Base-by-base conservation (phyloP, 2,888 invertebrate genomes). In the Heliconius charithonia region DNA sequence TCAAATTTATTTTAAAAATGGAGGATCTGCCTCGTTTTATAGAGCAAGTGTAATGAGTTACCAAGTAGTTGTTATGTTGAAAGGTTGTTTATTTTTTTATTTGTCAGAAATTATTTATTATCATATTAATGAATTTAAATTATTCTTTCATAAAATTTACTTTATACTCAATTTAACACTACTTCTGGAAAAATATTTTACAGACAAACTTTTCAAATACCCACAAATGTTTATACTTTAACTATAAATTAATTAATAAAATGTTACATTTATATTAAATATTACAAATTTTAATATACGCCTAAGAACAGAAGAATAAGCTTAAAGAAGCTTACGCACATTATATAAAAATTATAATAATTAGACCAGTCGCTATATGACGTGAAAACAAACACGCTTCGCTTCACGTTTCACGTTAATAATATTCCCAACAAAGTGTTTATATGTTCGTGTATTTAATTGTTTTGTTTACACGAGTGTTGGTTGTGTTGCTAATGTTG, bases 381-480 rank as follows among this genome's bases (percentile, higher is more conserved):
- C 69, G 69, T 69, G 69, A 41, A 78, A 75, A 75, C 77, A 45
- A 79, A 75, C 78, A 82, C 82, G 84, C 83, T 86, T 83, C 79
- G 72, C 72, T 72, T 72, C 59, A 37, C 32, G 72, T 59, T 72
- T 59, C 59, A 56, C 56, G 59, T 32, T 72, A 59, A 32, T 56
- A 59, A 29, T 32, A 32, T 71, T 71, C 29, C 71, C 51, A 71
- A 71, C 29, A 37, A 67, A 72, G 80, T 74, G 83, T 84, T 86
- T 85, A 81, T 75, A 79, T 73, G 76, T 81, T 75, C 79, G 67
- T 75, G 76, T 81, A 81, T 81, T 80, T 80, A 69, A 79, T 78
- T 81, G 73, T 77, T 80, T 83, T 81, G 62, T 81, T 80, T 83
- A 80, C 51, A 81, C 73, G 84, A 79, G 83, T 84, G 84, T 82